Conservation (phyloP, 2,113 vertebrate genomes). For the Scalopus aquaticus region DNA sequence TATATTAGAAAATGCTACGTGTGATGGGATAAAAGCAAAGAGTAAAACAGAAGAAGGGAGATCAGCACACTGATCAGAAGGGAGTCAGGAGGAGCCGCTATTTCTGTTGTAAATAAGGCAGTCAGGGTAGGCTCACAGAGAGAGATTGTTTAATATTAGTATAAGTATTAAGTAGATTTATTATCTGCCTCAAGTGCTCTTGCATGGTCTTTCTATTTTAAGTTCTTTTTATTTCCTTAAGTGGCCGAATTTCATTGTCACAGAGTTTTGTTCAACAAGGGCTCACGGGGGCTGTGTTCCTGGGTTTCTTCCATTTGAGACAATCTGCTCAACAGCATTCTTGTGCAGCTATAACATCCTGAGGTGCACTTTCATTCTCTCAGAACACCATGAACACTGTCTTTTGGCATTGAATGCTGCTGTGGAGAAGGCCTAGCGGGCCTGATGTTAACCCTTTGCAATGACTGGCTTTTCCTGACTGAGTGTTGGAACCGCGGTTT, state of each 20-base stretch:
- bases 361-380: background rate
- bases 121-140: background rate
- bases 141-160: background rate
- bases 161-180: background rate
- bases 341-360: background rate
- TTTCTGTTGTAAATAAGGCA: background rate
- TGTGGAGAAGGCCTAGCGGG: background rate
- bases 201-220: background rate
- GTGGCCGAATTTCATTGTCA: background rate
- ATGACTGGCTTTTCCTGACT: background rate
- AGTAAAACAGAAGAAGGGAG: background rate
- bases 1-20: background rate
- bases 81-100: no score
- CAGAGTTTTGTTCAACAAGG: background rate
- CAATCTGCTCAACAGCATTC: background rate
- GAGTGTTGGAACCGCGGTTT: background rate
- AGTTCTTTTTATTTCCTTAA: background rate
- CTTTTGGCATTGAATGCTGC: background rate
- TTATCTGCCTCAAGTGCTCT: background rate
- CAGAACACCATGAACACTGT: background rate
- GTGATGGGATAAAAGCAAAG: background rate
- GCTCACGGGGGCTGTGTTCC: background rate
- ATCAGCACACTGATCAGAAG: accelerated
- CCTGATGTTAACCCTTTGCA: background rate
- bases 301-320: background rate